phyloP scores from a whole-genome alignment of 2,113 vertebrate species.

The Steatornis caripensis region DNA sequence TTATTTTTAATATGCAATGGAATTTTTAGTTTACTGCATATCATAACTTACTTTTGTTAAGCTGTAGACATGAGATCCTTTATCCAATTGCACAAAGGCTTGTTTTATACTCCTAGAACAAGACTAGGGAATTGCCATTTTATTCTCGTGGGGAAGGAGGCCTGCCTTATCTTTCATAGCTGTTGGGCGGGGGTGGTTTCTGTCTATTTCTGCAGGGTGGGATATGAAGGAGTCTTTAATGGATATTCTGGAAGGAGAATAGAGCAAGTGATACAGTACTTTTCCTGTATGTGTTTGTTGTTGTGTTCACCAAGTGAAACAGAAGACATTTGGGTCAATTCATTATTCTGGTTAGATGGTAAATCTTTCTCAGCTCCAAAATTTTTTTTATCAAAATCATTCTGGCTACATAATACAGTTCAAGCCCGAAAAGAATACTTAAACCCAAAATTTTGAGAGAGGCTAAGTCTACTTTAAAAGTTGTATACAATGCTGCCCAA shows the following conservation, averaged over 20 bases:
- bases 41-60: not conserved
- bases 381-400: not conserved
- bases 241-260: not conserved
- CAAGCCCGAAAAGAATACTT: not conserved
- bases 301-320: not conserved
- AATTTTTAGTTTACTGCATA: not conserved
- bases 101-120: not conserved
- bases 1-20: not conserved
- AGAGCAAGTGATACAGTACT: not conserved
- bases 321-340: not conserved
- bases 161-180: not conserved
- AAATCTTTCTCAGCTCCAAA: not conserved
- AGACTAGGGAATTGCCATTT: not conserved
- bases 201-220: not conserved
- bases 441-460: not conserved
- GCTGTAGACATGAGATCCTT: not conserved
- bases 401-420: not conserved
- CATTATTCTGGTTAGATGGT: not conserved
- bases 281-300: not conserved
- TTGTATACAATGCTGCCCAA: not conserved
- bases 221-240: not conserved
- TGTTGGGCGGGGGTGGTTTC: fast-evolving
- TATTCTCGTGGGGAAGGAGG: not conserved
- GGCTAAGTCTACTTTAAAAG: not conserved
- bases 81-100: not conserved